These are phyloP conservation scores for Mormyrus hasselquistii DNA, from an alignment of 2,797 vertebrate species.

Conservation along the genomic window DNA sequence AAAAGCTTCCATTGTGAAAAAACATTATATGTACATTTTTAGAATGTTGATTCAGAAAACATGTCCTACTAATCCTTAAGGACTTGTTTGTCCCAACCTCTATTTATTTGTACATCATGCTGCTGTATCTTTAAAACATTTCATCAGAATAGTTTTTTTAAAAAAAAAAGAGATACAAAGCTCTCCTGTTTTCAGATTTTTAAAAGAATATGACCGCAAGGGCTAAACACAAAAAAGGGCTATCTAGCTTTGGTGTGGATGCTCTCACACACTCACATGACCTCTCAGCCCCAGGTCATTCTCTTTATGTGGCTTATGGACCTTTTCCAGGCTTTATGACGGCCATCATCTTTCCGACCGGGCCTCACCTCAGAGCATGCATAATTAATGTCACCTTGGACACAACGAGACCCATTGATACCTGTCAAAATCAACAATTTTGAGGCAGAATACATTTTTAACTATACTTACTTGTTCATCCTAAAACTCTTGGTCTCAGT, in stretches of 20 bases:
- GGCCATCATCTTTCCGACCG: background rate
- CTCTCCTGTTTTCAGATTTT: background rate
- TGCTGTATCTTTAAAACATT: background rate
- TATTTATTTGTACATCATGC: background rate
- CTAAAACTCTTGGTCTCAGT: background rate
- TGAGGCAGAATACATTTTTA: background rate
- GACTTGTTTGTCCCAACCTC: background rate
- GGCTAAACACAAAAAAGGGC: background rate
- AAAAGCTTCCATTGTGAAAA: background rate
- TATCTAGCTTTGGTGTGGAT: background rate
- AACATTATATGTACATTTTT: background rate
- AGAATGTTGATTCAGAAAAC: background rate
- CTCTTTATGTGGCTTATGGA: background rate
- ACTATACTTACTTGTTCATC: background rate
- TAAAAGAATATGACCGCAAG: background rate
- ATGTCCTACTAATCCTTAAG: background rate
- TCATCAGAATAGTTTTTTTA: background rate
- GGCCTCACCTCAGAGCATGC: background rate
- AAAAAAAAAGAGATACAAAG: background rate
- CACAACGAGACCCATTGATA: background rate
- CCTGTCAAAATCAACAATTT: background rate
- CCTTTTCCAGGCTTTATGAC: background rate
- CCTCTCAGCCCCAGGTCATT: background rate
- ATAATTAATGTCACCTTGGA: background rate
- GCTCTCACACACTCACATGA: background rate